phyloP scores from a whole-genome alignment of 2,113 vertebrate species.

The Callionymus lyra region DNA sequence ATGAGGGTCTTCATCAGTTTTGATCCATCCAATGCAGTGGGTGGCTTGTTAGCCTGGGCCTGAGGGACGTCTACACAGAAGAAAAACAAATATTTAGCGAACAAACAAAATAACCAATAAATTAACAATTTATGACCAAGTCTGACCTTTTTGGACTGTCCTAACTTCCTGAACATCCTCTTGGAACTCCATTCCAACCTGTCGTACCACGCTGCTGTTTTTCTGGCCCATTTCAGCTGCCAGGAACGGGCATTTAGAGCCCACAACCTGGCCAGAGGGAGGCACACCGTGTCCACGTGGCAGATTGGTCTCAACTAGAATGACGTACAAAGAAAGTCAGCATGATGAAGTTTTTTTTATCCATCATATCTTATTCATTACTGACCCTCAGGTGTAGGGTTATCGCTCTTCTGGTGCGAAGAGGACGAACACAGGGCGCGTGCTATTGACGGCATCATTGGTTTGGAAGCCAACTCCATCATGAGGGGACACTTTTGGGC shows the following conservation, averaged over 20 bases:
- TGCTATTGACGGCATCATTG: slow-evolving; percentile 64
- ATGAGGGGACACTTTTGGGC: slow-evolving; percentile 89
- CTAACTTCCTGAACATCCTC: slow-evolving; percentile 90
- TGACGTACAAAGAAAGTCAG: not conserved
- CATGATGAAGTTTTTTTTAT: not conserved
- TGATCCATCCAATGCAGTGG: slow-evolving; percentile 37
- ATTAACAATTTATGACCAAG: not conserved
- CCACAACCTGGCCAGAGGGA: slow-evolving; percentile 53
- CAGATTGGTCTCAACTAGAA: slow-evolving; percentile 41
- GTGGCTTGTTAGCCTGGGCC: slow-evolving; percentile 39
- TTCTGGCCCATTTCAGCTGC: slow-evolving; percentile 87
- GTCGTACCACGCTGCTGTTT: slow-evolving; percentile 80
- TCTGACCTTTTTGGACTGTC: slow-evolving; percentile 73
- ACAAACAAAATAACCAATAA: not conserved
- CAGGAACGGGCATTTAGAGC: slow-evolving; percentile 89
- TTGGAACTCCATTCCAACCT: slow-evolving; percentile 83
- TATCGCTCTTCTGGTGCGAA: slow-evolving; percentile 68
- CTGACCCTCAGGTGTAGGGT: slow-evolving; percentile 65
- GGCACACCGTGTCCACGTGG: slow-evolving; percentile 62
- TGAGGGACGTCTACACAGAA: slow-evolving; percentile 63
- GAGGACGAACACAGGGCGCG: slow-evolving; percentile 74
- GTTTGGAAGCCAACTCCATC: slow-evolving; percentile 81
- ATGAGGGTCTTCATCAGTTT: slow-evolving; percentile 70
- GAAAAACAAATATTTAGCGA: not conserved
- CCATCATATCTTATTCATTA: not conserved